These are phyloP conservation scores for Isaurus tuberculatus DNA, from an alignment of 92 coral and sea anemone genomes.

Conservation along the genomic window DNA sequence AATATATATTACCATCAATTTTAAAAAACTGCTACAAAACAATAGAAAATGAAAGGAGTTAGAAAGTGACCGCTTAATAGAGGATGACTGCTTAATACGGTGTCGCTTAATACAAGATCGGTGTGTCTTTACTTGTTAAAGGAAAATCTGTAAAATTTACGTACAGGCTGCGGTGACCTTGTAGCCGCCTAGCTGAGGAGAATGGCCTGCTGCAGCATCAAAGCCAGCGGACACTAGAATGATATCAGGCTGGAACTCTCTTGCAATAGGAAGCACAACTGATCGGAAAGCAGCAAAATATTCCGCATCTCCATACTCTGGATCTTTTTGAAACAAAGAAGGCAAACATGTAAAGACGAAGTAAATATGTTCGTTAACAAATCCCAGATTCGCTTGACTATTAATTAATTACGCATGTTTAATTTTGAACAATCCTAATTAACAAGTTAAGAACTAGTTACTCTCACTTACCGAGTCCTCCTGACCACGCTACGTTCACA, in stretches of 20 bases:
- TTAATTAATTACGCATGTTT: too few species aligned
- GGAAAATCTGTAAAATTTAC: conserved; percentile 29
- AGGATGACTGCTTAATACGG: too few species aligned
- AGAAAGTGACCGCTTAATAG: too few species aligned
- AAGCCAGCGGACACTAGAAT: conserved; percentile 96
- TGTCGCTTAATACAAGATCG: too few species aligned
- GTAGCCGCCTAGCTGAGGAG: conserved; percentile 98
- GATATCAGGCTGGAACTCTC: conserved; percentile 93
- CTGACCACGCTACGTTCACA: conserved; percentile 96
- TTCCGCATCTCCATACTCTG: conserved; percentile 94
- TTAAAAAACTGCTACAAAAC: too few species aligned
- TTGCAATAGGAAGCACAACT: conserved; percentile 96
- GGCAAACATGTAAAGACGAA: neutral
- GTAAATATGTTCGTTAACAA: neutral
- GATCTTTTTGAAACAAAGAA: conserved; percentile 65
- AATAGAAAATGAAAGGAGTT: too few species aligned
- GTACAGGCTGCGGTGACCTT: conserved; percentile 95
- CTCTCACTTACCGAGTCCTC: conserved; percentile 88
- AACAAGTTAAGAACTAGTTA: too few species aligned
- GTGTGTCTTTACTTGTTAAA: too few species aligned
- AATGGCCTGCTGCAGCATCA: conserved; percentile 97
- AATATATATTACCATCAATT: too few species aligned
- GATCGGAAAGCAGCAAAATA: conserved; percentile 99
- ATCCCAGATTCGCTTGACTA: too few species aligned
- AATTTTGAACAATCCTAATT: too few species aligned